Evolutionary conservation across 2,888 invertebrate species (phyloP).

Genomic region (Mylabris sibirica): DNA sequence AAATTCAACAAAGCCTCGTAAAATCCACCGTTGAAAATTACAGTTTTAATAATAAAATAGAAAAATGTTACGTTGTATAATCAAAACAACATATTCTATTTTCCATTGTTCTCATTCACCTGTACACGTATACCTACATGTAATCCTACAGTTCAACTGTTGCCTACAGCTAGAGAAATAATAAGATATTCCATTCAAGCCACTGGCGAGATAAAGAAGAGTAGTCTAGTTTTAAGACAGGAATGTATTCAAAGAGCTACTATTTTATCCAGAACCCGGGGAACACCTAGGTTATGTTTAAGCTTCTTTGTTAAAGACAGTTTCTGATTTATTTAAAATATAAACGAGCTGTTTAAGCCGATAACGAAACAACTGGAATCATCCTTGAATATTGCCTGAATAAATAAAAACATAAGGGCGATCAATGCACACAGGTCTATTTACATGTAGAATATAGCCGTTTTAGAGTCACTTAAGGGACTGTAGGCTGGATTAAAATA

Average conservation of each 20-base stretch:
- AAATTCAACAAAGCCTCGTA: not conserved
- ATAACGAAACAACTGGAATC: not conserved
- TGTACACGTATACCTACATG: not conserved
- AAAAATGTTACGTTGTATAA: not conserved
- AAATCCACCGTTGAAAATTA: not conserved
- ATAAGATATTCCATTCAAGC: slow-evolving; percentile 25
- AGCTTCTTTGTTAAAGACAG: not conserved
- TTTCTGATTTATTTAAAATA: not conserved
- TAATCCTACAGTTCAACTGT: slow-evolving; percentile 12
- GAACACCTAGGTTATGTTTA: not conserved
- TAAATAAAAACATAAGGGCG: too few species aligned
- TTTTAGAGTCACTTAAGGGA: too few species aligned
- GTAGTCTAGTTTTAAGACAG: not conserved
- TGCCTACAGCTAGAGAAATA: slow-evolving; percentile 27
- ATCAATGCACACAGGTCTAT: too few species aligned
- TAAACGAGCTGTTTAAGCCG: not conserved
- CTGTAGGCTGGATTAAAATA: too few species aligned
- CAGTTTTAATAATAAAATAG: not conserved
- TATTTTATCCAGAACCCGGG: not conserved
- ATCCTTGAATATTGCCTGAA: not conserved
- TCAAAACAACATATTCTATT: not conserved
- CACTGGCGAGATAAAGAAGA: slow-evolving; percentile 23
- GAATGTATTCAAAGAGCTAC: not conserved
- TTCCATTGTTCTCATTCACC: not conserved
- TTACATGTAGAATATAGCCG: too few species aligned